Evolutionary conservation across 2,888 invertebrate genomes (phyloP), one percentile per base, ranked within the genome.

Genomic region (Limenitis camilla): DNA sequence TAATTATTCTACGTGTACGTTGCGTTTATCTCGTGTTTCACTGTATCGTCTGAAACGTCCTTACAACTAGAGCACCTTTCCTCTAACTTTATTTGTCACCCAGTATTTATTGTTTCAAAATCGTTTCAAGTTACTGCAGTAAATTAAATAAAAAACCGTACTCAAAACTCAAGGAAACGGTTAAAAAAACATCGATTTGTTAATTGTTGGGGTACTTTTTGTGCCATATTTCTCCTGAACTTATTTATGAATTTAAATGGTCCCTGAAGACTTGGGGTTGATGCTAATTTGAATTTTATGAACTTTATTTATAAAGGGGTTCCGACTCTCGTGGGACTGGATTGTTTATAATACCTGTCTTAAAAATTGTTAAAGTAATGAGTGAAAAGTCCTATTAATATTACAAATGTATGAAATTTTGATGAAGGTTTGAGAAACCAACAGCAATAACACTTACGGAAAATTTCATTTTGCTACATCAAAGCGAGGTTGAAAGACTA

Each of bases 191-290:
- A 75, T 69, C 80, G 69, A 84, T 85, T 85, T 82, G 86, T 84
- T 86, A 85, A 86, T 86, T 83, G 86, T 83, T 77, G 67, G 81
- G 82, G 78, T 65, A 63, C 81, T 80, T 81, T 80, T 75, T 76
- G 61, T 60, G 50, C 62, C 63, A 69, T 68, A 71, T 77, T 76
- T 74, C 67, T 65, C 64, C 60, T 66, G 66, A 68, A 70, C 71
- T 76, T 84, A 84, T 86, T 86, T 86, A 85, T 85, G 83, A 82
- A 81, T 80, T 79, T 71, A 78, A 83, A 81, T 80, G 76, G 79
- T 73, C 76, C 72, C 74, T 65, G 68, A 78, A 82, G 81, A 73
- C 67, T 64, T 66, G 69, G 83, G 84, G 79, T 76, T 75, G 73
- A 69, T 68, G 79, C 78, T 81, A 81, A 86, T 86, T 85, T 81